Evolutionary conservation across 2,888 invertebrate genomes (phyloP), one percentile per base, ranked within the genome.

Genomic region (Andrena marginata): DNA sequence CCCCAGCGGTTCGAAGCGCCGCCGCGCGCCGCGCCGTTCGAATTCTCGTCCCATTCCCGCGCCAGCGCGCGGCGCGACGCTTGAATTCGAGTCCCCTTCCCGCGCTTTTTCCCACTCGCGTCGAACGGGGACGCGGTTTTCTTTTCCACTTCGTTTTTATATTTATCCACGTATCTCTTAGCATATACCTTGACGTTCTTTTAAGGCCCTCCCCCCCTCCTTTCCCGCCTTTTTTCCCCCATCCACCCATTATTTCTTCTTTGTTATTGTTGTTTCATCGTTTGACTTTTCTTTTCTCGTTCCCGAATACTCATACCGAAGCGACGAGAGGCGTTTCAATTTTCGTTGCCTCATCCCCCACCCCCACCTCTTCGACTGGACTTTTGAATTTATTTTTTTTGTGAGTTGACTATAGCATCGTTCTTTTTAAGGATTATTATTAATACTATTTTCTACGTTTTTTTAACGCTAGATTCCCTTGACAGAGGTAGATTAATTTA

Each of bases 271-370:
- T 23, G 48, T 70, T 80, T 51, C 49, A 54, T 71, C 29, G 51
- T 80, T 77, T 31, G 8, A n/a, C 4, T 48, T 4, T 64, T 72
- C 63, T 72, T 63, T 77, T 77, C 72, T 23, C 23, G 60, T 65
- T 67, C 69, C 67, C 23, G 51, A 87, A 88, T 88, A 88, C 88
- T 88, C 88, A 86, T 26, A 70, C 6, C 59, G 73, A 80, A 33
- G 54, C 67, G 76, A 72, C 72, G 56, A 65, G 31, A 60, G 59
- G 42, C 63, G 29, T 49, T 26, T 16, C 10, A 20, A 49, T 65
- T 73, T 65, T 60, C 54, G 74, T 67, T 74, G 48, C 65, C 62
- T 74, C 73, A 51, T 65, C 42, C 8, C 33, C 26, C 10, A 16
- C 7, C 16, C 16, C 35, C 16, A 20, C 10, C 33, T 49, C 5